A percentile compares a stretch with the other conserved stretches of the same genome.
These are phyloP conservation scores for Hozukius guyotensis DNA, from an alignment of 2,797 vertebrate species.

Conservation along the genomic window DNA sequence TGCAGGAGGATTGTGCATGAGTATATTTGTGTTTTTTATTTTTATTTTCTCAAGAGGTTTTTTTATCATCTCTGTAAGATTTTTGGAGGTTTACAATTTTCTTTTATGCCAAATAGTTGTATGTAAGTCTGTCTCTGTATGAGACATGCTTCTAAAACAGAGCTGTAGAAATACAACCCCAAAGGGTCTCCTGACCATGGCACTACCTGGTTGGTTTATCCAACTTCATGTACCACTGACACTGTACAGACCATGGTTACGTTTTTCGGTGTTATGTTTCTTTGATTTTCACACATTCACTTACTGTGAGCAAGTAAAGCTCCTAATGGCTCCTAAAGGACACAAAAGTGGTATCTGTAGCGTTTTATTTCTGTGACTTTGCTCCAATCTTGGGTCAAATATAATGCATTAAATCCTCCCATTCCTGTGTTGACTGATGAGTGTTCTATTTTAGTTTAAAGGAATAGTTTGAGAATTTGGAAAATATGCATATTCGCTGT, in stretches of 20 bases:
- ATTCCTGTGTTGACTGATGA: background rate
- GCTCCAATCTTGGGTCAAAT: background rate
- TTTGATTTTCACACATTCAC: background rate
- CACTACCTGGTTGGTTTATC: background rate
- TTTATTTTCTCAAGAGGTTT: background rate
- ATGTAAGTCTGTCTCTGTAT: background rate
- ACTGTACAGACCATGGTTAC: background rate
- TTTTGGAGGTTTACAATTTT: background rate
- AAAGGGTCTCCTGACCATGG: background rate
- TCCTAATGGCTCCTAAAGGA: background rate
- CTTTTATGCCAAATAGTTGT: background rate
- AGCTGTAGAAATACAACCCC: background rate
- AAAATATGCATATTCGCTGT: background rate
- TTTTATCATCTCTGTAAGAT: background rate
- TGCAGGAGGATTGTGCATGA: constrained; percentile 2
- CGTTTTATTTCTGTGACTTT: background rate
- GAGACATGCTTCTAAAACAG: background rate
- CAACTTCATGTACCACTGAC: background rate
- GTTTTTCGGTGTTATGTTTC: background rate
- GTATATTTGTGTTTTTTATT: background rate
- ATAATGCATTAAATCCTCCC: background rate
- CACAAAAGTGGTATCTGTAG: background rate
- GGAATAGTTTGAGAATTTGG: background rate
- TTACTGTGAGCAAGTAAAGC: background rate
- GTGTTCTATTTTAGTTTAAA: background rate